phyloP scores from a whole-genome alignment of 2,888 invertebrate species.

The Ornithoptera priamus region DNA sequence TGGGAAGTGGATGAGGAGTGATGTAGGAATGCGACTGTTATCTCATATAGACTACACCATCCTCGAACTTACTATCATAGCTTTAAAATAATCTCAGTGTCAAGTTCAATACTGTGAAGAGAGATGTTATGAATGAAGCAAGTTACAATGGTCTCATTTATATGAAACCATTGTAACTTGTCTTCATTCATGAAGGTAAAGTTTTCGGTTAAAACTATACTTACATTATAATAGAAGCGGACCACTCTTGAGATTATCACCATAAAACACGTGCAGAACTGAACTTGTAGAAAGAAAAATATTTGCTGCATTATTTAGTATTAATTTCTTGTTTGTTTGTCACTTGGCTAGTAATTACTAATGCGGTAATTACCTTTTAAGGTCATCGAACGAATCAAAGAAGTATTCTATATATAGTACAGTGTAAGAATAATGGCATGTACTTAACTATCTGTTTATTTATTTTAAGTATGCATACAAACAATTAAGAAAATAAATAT shows the following conservation, averaged over 20 bases:
- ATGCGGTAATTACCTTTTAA: neutral
- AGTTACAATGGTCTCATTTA: too few relatives aligned
- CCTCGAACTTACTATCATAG: neutral
- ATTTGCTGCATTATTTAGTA: neutral
- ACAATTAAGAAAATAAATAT: neutral
- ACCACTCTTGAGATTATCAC: neutral
- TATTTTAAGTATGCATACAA: neutral
- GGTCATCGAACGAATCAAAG: neutral
- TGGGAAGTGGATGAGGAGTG: too few relatives aligned
- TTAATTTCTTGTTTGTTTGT: neutral
- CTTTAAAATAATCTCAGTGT: neutral
- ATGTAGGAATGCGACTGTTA: too few relatives aligned
- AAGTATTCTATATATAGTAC: neutral
- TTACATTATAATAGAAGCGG: neutral
- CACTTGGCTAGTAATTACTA: neutral
- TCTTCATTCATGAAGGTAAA: neutral
- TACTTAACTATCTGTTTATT: neutral
- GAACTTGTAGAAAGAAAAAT: neutral
- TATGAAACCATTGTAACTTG: neutral
- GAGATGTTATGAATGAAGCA: neutral
- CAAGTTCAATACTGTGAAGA: neutral
- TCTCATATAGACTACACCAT: too few relatives aligned
- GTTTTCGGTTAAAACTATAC: slow-evolving; percentile 3
- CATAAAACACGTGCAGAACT: neutral
- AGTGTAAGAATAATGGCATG: neutral